Percentiles rank a stretch among this genome's conserved stretches.
phyloP scores from a whole-genome alignment of 2,113 vertebrate species.

The Egretta garzetta region DNA sequence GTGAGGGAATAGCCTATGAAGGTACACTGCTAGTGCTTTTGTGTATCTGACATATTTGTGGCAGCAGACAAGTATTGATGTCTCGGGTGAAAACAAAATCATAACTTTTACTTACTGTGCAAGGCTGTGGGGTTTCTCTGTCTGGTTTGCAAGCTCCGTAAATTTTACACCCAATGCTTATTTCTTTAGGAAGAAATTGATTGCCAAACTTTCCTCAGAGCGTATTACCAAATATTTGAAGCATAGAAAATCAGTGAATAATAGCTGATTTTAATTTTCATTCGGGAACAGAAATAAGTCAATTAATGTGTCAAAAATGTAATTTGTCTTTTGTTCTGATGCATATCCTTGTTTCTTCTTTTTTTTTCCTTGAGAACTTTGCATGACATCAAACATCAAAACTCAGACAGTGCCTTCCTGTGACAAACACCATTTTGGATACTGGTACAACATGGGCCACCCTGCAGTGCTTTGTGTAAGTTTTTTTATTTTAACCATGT shows the following conservation, averaged over 20 bases:
- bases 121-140: background rate
- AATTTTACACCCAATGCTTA: background rate
- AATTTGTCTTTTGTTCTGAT: background rate
- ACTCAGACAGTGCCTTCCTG: slow-evolving; percentile 87
- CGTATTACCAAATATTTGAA: background rate
- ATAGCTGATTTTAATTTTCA: background rate
- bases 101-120: background rate
- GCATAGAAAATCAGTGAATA: background rate
- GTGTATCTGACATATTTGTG: background rate
- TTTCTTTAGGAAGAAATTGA: background rate
- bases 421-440: slow-evolving; percentile 90
- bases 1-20: background rate
- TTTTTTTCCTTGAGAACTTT: slow-evolving; percentile 83
- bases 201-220: background rate
- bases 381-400: slow-evolving; percentile 95
- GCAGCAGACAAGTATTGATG: background rate
- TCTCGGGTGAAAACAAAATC: background rate
- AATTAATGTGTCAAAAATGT: background rate
- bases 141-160: background rate
- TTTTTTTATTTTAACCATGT: background rate
- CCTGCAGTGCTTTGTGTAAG: slow-evolving; percentile 93
- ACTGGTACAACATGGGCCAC: slow-evolving; percentile 90
- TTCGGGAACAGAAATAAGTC: background rate
- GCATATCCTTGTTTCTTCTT: background rate
- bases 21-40: background rate